A percentile compares a stretch with the other conserved stretches of the same genome.
These are phyloP conservation scores for Listrodromus nycthemerus DNA, from an alignment of 2,888 invertebrate species.

Conservation along the genomic window DNA sequence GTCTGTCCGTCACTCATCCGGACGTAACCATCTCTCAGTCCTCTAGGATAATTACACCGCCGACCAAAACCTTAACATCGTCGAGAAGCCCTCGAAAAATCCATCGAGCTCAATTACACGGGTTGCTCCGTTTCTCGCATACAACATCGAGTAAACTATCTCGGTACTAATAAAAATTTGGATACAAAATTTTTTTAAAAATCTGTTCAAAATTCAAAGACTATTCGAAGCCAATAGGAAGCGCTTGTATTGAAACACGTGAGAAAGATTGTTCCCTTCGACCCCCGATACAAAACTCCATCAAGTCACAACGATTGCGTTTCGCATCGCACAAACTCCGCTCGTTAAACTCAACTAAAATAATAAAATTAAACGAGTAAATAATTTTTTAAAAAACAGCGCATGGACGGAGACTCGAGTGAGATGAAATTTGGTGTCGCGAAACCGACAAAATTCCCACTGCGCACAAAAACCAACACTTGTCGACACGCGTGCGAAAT, in stretches of 20 bases:
- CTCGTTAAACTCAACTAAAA: neutral
- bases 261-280: no score
- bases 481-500: neutral
- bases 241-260: no score
- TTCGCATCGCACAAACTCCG: no score
- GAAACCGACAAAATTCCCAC: neutral
- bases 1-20: constrained; percentile 58
- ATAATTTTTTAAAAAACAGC: neutral
- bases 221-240: no score
- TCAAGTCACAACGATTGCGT: no score
- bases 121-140: constrained; percentile 51
- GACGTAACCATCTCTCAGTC: constrained; percentile 35
- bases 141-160: no score
- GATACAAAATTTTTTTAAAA: no score
- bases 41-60: constrained; percentile 67
- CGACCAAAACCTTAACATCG: constrained; percentile 68
- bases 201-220: no score
- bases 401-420: neutral
- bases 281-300: no score
- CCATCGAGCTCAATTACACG: constrained; percentile 62
- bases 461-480: constrained; percentile 2
- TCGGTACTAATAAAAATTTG: no score
- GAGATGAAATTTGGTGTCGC: neutral
- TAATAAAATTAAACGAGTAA: neutral
- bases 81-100: constrained; percentile 39